A percentile compares a stretch with the other conserved stretches of the same genome.
Evolutionary conservation across 1,140 invertebrate genomes (phyloP).

Genomic region (Tenebrio molitor): DNA sequence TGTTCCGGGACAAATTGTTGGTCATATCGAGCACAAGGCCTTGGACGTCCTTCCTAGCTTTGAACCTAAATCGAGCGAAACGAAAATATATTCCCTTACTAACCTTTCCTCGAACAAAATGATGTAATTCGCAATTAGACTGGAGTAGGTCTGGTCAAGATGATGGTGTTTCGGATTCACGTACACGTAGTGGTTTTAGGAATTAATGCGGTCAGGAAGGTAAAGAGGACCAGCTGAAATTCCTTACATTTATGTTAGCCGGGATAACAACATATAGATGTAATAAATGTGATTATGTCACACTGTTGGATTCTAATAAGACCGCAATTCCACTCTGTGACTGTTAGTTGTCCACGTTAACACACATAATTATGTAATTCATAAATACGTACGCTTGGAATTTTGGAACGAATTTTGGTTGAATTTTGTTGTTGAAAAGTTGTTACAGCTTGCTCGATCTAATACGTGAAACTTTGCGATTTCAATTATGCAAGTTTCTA

Average conservation of each 20-base stretch:
- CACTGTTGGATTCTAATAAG: slow-evolving; percentile 25
- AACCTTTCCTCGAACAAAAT: not conserved
- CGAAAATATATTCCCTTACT: not conserved
- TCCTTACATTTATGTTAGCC: slow-evolving; percentile 11
- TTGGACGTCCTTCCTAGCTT: too few relatives aligned
- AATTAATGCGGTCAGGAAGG: slow-evolving; percentile 14
- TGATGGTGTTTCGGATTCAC: slow-evolving; percentile 13
- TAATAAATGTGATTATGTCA: slow-evolving; percentile 35
- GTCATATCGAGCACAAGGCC: too few relatives aligned
- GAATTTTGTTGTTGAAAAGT: slow-evolving; percentile 42
- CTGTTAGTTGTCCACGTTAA: slow-evolving; percentile 7
- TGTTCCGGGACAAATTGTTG: too few relatives aligned
- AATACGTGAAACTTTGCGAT: slow-evolving; percentile 44
- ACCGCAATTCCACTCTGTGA: not conserved
- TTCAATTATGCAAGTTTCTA: slow-evolving; percentile 46
- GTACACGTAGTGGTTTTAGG: slow-evolving; percentile 24
- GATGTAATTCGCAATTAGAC: slow-evolving; percentile 5
- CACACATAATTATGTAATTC: slow-evolving; percentile 33
- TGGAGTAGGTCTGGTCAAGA: not conserved
- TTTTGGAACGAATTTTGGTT: slow-evolving; percentile 28
- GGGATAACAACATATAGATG: slow-evolving; percentile 13
- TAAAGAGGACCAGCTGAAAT: not conserved
- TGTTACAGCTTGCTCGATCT: slow-evolving; percentile 37
- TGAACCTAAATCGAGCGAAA: not conserved
- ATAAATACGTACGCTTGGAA: slow-evolving; percentile 13